Base-by-base conservation (phyloP, 1,140 invertebrate genomes). In the Zeugodacus cucurbitae region DNA sequence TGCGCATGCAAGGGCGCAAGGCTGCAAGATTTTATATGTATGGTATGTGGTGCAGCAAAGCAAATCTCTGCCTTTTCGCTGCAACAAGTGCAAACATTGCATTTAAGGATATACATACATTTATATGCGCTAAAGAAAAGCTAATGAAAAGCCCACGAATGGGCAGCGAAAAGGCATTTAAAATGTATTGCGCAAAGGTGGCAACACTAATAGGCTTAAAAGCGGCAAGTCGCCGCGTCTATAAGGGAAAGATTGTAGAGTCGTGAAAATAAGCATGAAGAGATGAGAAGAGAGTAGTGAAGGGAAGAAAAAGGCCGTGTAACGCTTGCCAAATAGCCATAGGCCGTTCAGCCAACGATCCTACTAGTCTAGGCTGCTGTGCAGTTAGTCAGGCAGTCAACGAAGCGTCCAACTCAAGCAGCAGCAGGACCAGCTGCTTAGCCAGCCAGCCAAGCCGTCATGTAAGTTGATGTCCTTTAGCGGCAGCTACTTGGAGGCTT, bases 391-490 rank as follows among this genome's bases (percentile, higher is more conserved):
- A 74, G 41, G 17, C 67, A 41, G 67, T 8, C 32, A 32, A 34
- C 64, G 26, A 67, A 26, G 14, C 64, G 14, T 17, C 26, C 67
- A 8, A 62, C 14, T 22, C 37, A 37, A 37, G 34, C 67, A 37
- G 17, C 67, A 20, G n/a, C 32, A 48, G 44, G n/a, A n/a, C n/a
- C 44, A 54, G 0, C 34, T 22, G 34, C 10, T 74, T 29, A 78
- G 32, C 41, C 74, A 70, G 41, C 7, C 41, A 82, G 6, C 74
- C 74, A 82, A 82, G 74, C 44, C 22, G 37, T 29, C 32, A 20
- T 74, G 70, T 29, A 82, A 82, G 74, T 82, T 48, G 41, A 26
- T 82, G 74, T 82, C 74, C 74, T 82, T 82, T 48, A 44, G 44
- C 37, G 74, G 74, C 74, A 82, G 74, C 41, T 41, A 54, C 74